phyloP scores from a whole-genome alignment of 1,140 invertebrate genomes.

The Dreissena rostriformis region DNA sequence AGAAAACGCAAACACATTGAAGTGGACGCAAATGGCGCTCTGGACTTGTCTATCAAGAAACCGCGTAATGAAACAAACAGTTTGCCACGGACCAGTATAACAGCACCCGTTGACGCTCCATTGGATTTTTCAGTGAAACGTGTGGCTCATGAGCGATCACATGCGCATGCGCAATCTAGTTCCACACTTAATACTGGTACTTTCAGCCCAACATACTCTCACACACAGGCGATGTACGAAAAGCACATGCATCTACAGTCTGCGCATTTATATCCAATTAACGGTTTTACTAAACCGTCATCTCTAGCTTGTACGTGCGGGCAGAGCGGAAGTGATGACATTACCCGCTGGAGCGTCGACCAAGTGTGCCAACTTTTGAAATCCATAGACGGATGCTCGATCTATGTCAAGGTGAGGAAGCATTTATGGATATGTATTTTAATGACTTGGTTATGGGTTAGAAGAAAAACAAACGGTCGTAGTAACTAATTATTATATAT shows the following conservation, averaged over 20 bases:
- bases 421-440: too few relatives aligned
- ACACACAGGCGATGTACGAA: background rate
- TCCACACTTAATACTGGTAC: background rate
- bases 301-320: constrained; percentile 14
- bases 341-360: constrained; percentile 38
- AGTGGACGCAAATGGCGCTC: constrained; percentile 7
- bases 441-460: too few relatives aligned
- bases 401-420: constrained; percentile 34
- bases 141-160: background rate
- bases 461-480: too few relatives aligned
- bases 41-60: constrained; percentile 47
- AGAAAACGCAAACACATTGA: constrained; percentile 37
- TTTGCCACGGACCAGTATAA: too few relatives aligned
- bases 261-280: background rate
- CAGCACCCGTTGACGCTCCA: constrained; percentile 19
- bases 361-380: constrained; percentile 41
- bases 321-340: constrained; percentile 8
- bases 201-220: background rate
- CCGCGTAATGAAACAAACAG: background rate
- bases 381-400: constrained; percentile 42
- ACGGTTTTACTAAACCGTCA: constrained; percentile 5
- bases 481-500: too few relatives aligned
- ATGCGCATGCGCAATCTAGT: background rate
- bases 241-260: background rate
- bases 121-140: constrained; percentile 49